Evolutionary conservation across 1,140 invertebrate genomes (phyloP), one percentile per base, ranked within the genome.

Genomic region (Triops longicaudatus): DNA sequence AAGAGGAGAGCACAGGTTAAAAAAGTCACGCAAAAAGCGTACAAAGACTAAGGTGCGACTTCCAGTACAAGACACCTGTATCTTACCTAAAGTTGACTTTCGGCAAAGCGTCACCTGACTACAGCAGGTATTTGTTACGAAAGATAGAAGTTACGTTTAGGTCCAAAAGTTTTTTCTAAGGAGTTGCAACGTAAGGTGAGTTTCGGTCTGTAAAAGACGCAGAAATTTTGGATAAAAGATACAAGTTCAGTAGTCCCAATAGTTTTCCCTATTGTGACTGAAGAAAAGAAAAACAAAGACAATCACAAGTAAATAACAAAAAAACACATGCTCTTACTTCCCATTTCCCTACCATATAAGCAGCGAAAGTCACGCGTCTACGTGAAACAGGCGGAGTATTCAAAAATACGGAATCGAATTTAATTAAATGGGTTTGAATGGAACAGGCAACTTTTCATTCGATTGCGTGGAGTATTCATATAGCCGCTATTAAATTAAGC

Each of bases 191-290:
- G 26, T 6, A 75, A 26, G 73, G 7, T 22, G 27, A 74, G 10
- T n/a, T 76, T 14, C 22, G 28, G 7, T 73, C 63, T 14, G 26
- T 14, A 74, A 5, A 31, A 63, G 28, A 37, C 44, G 31, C 6
- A 17, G 50, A 31, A 31, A 26, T 74, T n/a, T 26, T 17, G 28
- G 28, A 26, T 27, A 31, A 75, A 42, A 22, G 43, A n/a, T 44
- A 44, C 17, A 17, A 44, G 31, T 73, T 80, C 80, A 81, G 78
- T 79, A 77, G 79, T 79, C 80, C 80, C 80, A 81, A 79, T 81
- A 81, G 74, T 79, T 78, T 79, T 81, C 80, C 80, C 80, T n/a
- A 81, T 79, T 81, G 78, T 77, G 80, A 79, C 80, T 81, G 80
- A 78, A 78, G 78, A 79, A 74, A 17, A 77, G 37, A 79, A 80